phyloP scores from a whole-genome alignment of 1,140 invertebrate species.

The Odontomachus brunneus region DNA sequence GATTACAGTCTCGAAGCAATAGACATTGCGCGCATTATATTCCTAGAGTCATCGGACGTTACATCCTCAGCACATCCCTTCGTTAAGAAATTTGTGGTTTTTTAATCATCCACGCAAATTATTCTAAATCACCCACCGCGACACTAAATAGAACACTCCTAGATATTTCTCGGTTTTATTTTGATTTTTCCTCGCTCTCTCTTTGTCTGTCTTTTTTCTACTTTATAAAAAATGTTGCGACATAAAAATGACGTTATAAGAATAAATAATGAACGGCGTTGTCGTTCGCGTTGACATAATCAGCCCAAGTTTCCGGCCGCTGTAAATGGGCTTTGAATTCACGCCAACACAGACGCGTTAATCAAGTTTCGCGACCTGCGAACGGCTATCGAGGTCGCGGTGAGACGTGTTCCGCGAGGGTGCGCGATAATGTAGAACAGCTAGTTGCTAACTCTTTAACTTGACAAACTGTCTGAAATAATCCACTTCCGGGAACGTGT shows the following conservation, averaged over 20 bases:
- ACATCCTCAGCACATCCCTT: background rate
- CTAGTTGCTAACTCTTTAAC: slow-evolving; percentile 30
- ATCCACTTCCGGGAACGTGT: background rate
- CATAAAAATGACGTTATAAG: too few relatives aligned
- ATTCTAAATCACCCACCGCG: background rate
- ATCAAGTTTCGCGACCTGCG: slow-evolving; percentile 38
- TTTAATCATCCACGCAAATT: background rate
- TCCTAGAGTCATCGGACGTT: background rate
- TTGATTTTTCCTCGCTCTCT: background rate
- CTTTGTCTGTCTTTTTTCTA: background rate
- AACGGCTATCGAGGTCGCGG: slow-evolving; percentile 23
- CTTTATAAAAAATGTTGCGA: too few relatives aligned
- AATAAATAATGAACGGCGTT: background rate
- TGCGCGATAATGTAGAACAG: slow-evolving; percentile 40
- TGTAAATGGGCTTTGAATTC: slow-evolving; percentile 47
- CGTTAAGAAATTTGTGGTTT: background rate
- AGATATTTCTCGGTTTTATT: background rate
- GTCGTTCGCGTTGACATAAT: background rate
- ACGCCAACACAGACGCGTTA: slow-evolving; percentile 35
- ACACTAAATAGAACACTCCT: background rate
- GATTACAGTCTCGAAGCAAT: background rate
- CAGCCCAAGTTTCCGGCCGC: slow-evolving; percentile 21
- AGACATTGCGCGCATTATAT: background rate
- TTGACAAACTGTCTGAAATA: slow-evolving; percentile 6
- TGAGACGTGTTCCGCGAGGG: slow-evolving; percentile 2